Percentiles rank a stretch among this genome's conserved stretches.
phyloP scores from a whole-genome alignment of 2,113 vertebrate species.

The Nyctibius bracteatus region DNA sequence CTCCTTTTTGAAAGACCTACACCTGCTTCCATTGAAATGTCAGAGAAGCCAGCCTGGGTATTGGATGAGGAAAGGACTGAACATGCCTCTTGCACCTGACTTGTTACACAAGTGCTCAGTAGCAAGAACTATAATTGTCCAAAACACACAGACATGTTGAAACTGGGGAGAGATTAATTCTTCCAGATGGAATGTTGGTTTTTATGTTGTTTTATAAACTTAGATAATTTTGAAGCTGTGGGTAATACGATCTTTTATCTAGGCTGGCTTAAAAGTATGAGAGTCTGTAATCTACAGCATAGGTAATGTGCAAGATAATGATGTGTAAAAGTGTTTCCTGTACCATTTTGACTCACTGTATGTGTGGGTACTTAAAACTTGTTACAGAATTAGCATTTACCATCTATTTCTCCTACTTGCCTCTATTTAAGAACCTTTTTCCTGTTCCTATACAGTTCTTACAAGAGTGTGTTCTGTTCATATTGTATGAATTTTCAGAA shows the following conservation, averaged over 20 bases:
- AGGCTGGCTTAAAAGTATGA: neutral
- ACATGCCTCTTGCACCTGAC: neutral
- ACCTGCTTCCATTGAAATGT: neutral
- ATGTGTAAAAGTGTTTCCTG: neutral
- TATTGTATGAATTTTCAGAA: neutral
- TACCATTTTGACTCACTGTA: neutral
- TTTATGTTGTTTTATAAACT: neutral
- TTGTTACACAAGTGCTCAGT: neutral
- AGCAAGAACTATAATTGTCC: neutral
- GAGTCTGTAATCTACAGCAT: neutral
- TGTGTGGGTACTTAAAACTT: neutral
- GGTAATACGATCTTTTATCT: neutral
- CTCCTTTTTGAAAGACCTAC: neutral
- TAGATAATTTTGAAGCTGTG: neutral
- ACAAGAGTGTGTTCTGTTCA: neutral
- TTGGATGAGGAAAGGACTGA: neutral
- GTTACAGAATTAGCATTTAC: neutral
- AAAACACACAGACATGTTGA: neutral
- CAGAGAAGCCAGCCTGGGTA: neutral
- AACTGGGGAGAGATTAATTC: neutral
- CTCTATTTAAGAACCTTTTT: neutral
- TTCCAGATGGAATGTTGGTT: neutral
- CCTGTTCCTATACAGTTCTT: neutral
- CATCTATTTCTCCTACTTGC: neutral
- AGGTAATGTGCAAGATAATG: neutral